Evolutionary conservation across 2,888 invertebrate genomes (phyloP).

Genomic region (Caenorhabditis imperialis): DNA sequence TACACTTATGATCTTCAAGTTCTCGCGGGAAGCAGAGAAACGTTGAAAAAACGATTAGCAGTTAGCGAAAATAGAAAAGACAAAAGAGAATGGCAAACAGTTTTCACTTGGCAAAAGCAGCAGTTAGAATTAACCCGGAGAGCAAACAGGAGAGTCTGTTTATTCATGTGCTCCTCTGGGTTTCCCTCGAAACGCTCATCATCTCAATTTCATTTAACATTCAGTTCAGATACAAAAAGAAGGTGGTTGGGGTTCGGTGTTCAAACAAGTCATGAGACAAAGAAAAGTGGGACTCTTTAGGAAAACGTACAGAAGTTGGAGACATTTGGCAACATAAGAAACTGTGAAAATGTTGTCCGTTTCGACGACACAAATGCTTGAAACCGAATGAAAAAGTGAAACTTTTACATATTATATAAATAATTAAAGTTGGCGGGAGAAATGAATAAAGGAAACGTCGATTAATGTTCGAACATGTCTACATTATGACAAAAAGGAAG

Average conservation of each 20-base stretch:
- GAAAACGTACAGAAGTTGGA: not conserved
- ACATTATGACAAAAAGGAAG: no score
- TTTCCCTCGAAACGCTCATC: no score
- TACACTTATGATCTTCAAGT: no score
- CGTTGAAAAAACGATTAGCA: slow-evolving; percentile 27
- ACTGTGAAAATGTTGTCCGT: slow-evolving; percentile 12
- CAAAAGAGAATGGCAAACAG: slow-evolving; percentile 17
- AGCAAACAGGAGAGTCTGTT: slow-evolving; percentile 40
- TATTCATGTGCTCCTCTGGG: slow-evolving; percentile 29
- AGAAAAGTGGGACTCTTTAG: slow-evolving; percentile 3
- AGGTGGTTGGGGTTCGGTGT: slow-evolving; percentile 2
- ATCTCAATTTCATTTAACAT: slow-evolving; percentile 33
- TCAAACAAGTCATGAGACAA: slow-evolving; percentile 25
- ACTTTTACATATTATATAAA: slow-evolving; percentile 30
- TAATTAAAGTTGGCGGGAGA: slow-evolving; percentile 21
- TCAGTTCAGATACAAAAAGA: not conserved
- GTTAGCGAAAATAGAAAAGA: slow-evolving; percentile 21
- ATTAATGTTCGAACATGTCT: no score
- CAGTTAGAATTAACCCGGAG: slow-evolving; percentile 43
- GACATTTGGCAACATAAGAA: not conserved
- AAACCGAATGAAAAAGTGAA: slow-evolving; percentile 50
- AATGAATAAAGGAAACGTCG: not conserved
- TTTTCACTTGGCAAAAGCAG: slow-evolving; percentile 31
- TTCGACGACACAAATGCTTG: slow-evolving; percentile 51
- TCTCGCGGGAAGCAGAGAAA: no score